Evolutionary conservation across 2,797 vertebrate species (phyloP), one percentile per base, ranked within the genome.

Genomic region (Amblyraja radiata): DNA sequence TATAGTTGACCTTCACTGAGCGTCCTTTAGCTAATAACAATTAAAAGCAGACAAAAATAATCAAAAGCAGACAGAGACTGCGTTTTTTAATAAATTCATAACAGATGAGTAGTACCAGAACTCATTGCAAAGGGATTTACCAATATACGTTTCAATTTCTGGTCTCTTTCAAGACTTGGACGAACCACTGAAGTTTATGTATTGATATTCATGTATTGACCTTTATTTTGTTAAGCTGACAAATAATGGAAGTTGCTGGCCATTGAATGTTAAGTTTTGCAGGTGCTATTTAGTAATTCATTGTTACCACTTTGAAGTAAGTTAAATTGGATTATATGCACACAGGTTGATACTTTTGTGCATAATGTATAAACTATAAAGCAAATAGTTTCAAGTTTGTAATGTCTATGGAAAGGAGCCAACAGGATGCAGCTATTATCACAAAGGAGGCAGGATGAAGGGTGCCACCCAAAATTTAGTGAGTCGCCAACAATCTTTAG

Each of bases 321-420:
- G 54, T 11, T 54, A 16, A 8, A 91, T 91, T 28, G 68, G 68
- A 28, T 39, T 16, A 46, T 23, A 74, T 28, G 36, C 73, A 13
- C 73, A 8, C 28, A 28, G 25, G 2, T 54, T 91, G 10, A 58
- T 74, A 74, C 36, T 25, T 91, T 71, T 74, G n/a, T 65, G 13
- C 36, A 39, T 39, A 73, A 39, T 90, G 21, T 5, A 13, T 14
- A 28, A 73, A 73, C 2, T 65, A 32, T 65, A 36, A 65, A 54
- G 28, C 25, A 61, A 90, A 71, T 90, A 73, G 39, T 54, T 73
- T 91, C 36, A 74, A 46, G 1, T 68, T 46, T 74, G 25, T 11
- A n/a, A 91, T 46, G 36, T 91, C 68, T 46, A 14, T 73, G 39
- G 10, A 91, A n/a, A 92, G 74, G 90, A 92, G 21, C 71, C 71